Conservation (phyloP, 2,797 vertebrate genomes). For the Knipowitschia caucasica region DNA sequence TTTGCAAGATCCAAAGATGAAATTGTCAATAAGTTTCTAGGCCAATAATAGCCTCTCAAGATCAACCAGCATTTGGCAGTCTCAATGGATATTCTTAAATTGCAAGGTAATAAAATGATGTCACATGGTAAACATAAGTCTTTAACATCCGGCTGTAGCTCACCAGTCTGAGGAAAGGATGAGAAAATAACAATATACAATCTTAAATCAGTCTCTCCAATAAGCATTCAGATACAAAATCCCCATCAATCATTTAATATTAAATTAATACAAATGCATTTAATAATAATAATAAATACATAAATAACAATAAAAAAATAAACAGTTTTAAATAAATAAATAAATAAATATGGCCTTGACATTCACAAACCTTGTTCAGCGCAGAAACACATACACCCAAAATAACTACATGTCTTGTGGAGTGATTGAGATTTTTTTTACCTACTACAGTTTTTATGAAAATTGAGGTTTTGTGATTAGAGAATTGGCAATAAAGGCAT, state of each 20-base stretch:
- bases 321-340: not conserved
- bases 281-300: not conserved
- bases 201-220: constrained; percentile 25
- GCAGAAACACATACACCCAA: too few species aligned
- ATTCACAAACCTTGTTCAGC: constrained; percentile 78
- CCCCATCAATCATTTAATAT: not conserved
- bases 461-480: too few species aligned
- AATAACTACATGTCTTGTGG: too few species aligned
- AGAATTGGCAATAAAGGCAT: too few species aligned
- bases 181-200: too few species aligned
- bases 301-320: not conserved
- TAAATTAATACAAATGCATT: not conserved
- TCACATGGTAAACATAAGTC: not conserved
- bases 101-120: constrained; percentile 17
- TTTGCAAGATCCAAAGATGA: not conserved
- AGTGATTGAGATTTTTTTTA: too few species aligned
- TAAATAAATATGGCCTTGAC: constrained; percentile 54
- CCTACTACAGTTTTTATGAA: too few species aligned
- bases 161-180: constrained; percentile 32
- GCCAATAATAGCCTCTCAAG: constrained; percentile 2
- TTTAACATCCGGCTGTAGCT: too few species aligned
- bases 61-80: constrained; percentile 17
- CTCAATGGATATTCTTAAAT: constrained; percentile 24
- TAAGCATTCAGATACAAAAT: constrained; percentile 23
- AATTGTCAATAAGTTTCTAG: not conserved